These are phyloP conservation scores for Busseola fusca DNA, from an alignment of 2,888 invertebrate genomes.

Conservation along the genomic window DNA sequence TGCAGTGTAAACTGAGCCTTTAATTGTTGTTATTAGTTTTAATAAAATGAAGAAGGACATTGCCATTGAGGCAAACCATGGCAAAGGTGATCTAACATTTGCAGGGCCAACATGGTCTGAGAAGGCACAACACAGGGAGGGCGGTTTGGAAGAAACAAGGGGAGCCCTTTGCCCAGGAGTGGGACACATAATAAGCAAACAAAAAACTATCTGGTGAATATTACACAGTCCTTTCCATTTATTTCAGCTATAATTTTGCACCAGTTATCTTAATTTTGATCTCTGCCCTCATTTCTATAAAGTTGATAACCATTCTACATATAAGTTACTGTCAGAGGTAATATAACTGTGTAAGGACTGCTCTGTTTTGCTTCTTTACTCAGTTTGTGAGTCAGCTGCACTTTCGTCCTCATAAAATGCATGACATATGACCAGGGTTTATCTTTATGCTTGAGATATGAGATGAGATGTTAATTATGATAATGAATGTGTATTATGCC, in stretches of 20 bases:
- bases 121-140: not conserved
- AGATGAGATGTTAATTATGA: conserved; percentile 50
- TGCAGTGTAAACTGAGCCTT: no score
- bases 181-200: not conserved
- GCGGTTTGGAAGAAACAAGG: not conserved
- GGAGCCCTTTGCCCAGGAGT: not conserved
- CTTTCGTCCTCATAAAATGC: conserved; percentile 56
- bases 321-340: not conserved
- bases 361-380: conserved; percentile 49
- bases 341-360: not conserved
- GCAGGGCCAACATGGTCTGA: not conserved
- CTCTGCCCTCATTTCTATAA: not conserved
- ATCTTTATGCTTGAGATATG: conserved; percentile 49
- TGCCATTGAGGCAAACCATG: not conserved
- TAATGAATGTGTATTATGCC: conserved; percentile 41
- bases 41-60: not conserved
- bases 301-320: not conserved
- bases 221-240: not conserved
- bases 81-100: not conserved
- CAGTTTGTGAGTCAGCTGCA: conserved; percentile 52
- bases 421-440: conserved; percentile 53
- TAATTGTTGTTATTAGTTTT: not conserved
- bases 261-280: not conserved
- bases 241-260: not conserved
- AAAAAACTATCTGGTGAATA: conserved; percentile 27